Evolutionary conservation across 2,888 invertebrate genomes (phyloP), one percentile per base, ranked within the genome.

Genomic region (Silvanus unidentatus): DNA sequence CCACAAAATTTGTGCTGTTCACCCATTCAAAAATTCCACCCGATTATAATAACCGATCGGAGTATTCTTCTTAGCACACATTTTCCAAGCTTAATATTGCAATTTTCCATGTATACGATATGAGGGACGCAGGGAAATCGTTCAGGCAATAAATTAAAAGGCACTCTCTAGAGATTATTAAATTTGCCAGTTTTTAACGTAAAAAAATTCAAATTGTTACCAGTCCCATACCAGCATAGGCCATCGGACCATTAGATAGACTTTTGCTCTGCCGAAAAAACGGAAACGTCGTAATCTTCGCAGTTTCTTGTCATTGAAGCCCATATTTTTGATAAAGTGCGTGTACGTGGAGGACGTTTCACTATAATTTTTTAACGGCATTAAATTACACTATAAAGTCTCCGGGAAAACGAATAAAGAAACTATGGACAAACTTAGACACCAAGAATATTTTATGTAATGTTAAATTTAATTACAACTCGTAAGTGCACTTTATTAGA

Each of bases 201-300:
- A 22, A 22, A 8, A 22, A 22, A 22, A 22, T 22, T 22, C 8
- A 5, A 5, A 5, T 22, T 5, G 8, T 5, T 5, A 22, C 3
- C 3, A 22, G 22, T 22, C 27, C n/a, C 10, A 2, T 72, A 79
- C 79, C 78, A 78, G 65, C 66, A 77, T 74, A 13, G 78, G 78
- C 78, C 78, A 79, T 62, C 77, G 73, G 44, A 78, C 77, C 62
- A 77, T 76, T 47, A 79, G 73, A 65, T 79, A 79, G 53, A 79
- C 77, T 64, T 78, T 79, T 49, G 79, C 78, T 58, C 78, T 71
- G 61, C 79, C 78, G 65, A 79, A 78, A 62, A 79, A 76, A 60
- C 77, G 73, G 65, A 78, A 77, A 59, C 75, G 74, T 58, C 76
- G 69, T 53, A 77, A 67, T 58, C 77, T 72, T 63, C 73, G 71